Conservation (phyloP, 1,140 invertebrate species). For the Hypothenemus hampei region DNA sequence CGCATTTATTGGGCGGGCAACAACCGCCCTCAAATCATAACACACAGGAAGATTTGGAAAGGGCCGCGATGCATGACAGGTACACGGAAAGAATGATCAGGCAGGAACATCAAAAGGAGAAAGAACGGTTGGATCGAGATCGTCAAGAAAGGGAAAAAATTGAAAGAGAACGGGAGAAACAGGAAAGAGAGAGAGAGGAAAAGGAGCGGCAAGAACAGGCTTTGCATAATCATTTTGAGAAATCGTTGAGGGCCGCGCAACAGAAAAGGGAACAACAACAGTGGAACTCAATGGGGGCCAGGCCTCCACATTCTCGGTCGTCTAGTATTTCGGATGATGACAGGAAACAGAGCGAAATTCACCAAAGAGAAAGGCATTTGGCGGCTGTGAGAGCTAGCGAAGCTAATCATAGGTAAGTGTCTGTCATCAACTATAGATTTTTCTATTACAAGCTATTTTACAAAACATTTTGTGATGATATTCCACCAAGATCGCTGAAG, state of each 20-base stretch:
- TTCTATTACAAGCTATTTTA: no score
- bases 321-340: constrained; percentile 42
- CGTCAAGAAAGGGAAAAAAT: constrained; percentile 45
- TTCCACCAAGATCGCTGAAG: constrained; percentile 24
- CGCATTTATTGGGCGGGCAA: constrained; percentile 38
- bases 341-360: constrained; percentile 30
- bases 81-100: constrained; percentile 37
- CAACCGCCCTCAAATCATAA: constrained; percentile 18
- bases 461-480: constrained; percentile 9
- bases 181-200: constrained; percentile 53
- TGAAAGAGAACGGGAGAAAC: constrained; percentile 52
- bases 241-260: constrained; percentile 77
- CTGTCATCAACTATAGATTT: neutral
- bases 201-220: constrained; percentile 63
- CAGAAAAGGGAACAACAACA: constrained; percentile 46
- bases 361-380: constrained; percentile 40
- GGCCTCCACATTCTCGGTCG: constrained; percentile 41
- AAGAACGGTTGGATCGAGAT: constrained; percentile 51
- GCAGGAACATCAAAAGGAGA: constrained; percentile 49
- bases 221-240: constrained; percentile 86
- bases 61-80: constrained; percentile 40
- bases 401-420: constrained; percentile 15
- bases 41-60: constrained; percentile 56
- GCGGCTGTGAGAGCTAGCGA: constrained; percentile 25
- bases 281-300: constrained; percentile 47